Evolutionary conservation across 1,140 invertebrate species (phyloP).

Genomic region (Drosophila mauritiana): DNA sequence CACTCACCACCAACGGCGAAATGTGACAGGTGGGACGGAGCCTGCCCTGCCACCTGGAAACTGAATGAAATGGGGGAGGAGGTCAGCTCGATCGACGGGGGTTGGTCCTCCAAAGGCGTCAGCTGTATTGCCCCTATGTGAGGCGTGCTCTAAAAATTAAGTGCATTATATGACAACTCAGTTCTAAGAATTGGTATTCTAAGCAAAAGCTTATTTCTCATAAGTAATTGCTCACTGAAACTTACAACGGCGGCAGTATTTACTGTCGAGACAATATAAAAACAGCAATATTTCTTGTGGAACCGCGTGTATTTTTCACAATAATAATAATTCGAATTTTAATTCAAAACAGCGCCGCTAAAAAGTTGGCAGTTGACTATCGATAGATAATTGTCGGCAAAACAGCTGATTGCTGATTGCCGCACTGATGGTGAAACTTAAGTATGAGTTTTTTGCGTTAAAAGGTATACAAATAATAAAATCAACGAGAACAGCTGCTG

Average conservation of each 20-base stretch:
- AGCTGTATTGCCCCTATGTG: neutral
- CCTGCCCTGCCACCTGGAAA: slow-evolving; percentile 3
- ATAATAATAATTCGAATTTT: neutral
- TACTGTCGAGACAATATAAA: no score
- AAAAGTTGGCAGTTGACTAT: neutral
- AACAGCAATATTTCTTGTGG: no score
- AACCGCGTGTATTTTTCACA: no score
- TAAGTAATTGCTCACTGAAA: no score
- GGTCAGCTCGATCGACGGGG: neutral
- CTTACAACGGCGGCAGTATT: no score
- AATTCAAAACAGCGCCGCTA: neutral
- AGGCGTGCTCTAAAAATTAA: no score
- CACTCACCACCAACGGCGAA: slow-evolving; percentile 5
- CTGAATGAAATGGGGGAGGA: neutral
- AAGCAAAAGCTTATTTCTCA: no score
- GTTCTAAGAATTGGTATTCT: no score
- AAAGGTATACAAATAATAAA: neutral
- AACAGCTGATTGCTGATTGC: no score
- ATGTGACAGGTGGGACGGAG: slow-evolving; percentile 7
- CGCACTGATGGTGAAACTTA: no score
- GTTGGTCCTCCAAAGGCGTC: slow-evolving; percentile 76
- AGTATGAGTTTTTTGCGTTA: no score
- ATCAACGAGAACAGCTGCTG: neutral
- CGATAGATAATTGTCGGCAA: neutral
- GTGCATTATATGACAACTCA: no score